Evolutionary conservation across 1,140 invertebrate genomes (phyloP).

Genomic region (Aphelenchoides fujianensis): DNA sequence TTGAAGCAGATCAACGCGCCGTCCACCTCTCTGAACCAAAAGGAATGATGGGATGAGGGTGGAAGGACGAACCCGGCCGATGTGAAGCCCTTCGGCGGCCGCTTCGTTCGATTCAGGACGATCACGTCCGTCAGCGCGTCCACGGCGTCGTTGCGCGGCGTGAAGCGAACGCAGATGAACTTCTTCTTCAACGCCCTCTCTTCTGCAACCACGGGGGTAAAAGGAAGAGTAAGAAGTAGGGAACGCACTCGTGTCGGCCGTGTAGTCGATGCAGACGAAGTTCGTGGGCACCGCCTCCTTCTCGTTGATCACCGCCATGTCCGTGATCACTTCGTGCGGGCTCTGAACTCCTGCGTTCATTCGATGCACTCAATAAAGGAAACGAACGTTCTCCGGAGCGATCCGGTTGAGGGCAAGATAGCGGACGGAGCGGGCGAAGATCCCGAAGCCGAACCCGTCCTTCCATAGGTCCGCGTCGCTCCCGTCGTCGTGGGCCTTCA

Average conservation of each 20-base stretch:
- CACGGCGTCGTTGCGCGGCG: slow-evolving; percentile 47
- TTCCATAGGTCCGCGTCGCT: slow-evolving; percentile 52
- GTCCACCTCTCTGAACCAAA: slow-evolving; percentile 40
- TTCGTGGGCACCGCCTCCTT: slow-evolving; percentile 52
- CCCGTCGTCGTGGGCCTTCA: slow-evolving; percentile 38
- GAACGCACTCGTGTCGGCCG: slow-evolving; percentile 45
- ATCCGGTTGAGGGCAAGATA: slow-evolving; percentile 36
- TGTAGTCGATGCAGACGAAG: slow-evolving; percentile 49
- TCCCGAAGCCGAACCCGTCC: slow-evolving; percentile 48
- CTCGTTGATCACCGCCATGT: slow-evolving; percentile 45
- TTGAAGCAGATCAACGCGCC: slow-evolving; percentile 45
- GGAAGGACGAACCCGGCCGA: slow-evolving; percentile 34
- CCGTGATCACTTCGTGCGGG: slow-evolving; percentile 40
- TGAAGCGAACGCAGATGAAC: slow-evolving; percentile 44
- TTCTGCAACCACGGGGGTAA: slow-evolving; percentile 31
- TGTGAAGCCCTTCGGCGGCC: slow-evolving; percentile 50
- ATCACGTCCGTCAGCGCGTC: slow-evolving; percentile 49
- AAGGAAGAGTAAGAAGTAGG: slow-evolving; percentile 6
- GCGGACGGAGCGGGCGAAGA: slow-evolving; percentile 42
- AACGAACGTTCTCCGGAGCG: slow-evolving; percentile 40
- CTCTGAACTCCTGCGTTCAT: too few species aligned
- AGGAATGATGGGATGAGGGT: background rate
- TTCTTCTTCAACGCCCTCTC: slow-evolving; percentile 50
- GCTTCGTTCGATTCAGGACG: slow-evolving; percentile 27
- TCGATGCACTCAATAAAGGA: too few species aligned